These are phyloP conservation scores for Notechis scutatus DNA, from an alignment of 2,113 vertebrate species.

Conservation along the genomic window DNA sequence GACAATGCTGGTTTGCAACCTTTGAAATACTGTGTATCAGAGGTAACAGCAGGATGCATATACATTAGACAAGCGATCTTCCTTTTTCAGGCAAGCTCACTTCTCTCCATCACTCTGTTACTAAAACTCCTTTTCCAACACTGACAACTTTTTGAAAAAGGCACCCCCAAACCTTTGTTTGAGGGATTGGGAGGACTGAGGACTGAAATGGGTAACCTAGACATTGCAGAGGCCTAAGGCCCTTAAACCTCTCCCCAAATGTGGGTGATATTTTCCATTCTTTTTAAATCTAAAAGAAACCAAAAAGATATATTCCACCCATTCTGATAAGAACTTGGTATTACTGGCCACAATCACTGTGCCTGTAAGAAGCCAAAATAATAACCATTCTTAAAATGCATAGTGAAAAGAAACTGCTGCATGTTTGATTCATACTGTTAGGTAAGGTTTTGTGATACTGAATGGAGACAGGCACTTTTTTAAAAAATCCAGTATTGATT, in stretches of 20 bases:
- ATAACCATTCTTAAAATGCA: neutral
- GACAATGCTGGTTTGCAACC: neutral
- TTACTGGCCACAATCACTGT: neutral
- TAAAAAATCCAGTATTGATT: neutral
- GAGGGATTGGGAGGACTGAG: neutral
- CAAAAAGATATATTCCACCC: neutral
- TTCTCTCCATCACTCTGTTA: neutral
- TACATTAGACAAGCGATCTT: neutral
- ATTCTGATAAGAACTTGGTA: neutral
- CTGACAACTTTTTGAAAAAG: neutral
- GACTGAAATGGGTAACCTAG: neutral
- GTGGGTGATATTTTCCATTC: neutral
- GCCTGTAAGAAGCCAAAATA: neutral
- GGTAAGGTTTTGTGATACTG: neutral
- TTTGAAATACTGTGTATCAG: neutral
- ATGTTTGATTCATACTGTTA: neutral
- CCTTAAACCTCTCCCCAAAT: neutral
- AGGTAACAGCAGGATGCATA: neutral
- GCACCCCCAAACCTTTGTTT: neutral
- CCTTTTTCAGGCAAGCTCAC: neutral
- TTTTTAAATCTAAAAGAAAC: neutral
- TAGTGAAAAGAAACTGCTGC: neutral
- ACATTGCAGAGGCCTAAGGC: neutral
- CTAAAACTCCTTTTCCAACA: neutral
- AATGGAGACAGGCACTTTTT: neutral